Evolutionary conservation across 2,113 vertebrate species (phyloP).

Genomic region (Zingel zingel): DNA sequence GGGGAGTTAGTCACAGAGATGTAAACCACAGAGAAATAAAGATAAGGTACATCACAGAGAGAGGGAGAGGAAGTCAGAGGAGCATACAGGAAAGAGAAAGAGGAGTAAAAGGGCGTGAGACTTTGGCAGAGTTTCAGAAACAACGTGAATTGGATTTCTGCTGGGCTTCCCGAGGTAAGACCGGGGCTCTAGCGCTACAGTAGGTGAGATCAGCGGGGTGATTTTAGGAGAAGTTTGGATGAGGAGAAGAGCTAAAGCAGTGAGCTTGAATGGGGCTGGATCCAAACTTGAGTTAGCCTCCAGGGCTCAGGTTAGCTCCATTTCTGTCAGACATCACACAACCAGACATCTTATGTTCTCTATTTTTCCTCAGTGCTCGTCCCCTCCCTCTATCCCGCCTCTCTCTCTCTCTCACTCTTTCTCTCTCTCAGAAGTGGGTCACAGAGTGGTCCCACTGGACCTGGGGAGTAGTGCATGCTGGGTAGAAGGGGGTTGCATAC

Average conservation of each 20-base stretch:
- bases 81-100: conserved; percentile 40
- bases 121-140: conserved; percentile 55
- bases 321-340: conserved; percentile 82
- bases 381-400: conserved; percentile 73
- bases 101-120: conserved; percentile 69
- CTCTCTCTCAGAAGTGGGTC: conserved; percentile 86
- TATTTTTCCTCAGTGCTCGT: conserved; percentile 77
- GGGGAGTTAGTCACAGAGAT: conserved; percentile 52
- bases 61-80: conserved; percentile 51
- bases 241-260: conserved; percentile 27
- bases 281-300: conserved; percentile 78
- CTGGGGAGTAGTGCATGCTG: conserved; percentile 83
- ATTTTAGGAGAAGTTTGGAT: conserved; percentile 65
- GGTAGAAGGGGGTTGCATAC: conserved; percentile 83
- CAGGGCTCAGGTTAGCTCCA: conserved; percentile 81
- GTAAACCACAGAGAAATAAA: conserved; percentile 44
- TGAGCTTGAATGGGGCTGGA: conserved; percentile 51
- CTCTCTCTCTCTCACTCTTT: conserved; percentile 63
- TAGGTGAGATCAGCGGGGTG: conserved; percentile 51
- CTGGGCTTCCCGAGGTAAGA: conserved; percentile 60
- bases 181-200: conserved; percentile 46
- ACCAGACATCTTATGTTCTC: conserved; percentile 82
- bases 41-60: conserved; percentile 33
- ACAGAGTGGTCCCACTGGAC: conserved; percentile 86
- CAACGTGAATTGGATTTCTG: conserved; percentile 55